Conservation (phyloP, 2,888 invertebrate species). For the Diploptera punctata region DNA sequence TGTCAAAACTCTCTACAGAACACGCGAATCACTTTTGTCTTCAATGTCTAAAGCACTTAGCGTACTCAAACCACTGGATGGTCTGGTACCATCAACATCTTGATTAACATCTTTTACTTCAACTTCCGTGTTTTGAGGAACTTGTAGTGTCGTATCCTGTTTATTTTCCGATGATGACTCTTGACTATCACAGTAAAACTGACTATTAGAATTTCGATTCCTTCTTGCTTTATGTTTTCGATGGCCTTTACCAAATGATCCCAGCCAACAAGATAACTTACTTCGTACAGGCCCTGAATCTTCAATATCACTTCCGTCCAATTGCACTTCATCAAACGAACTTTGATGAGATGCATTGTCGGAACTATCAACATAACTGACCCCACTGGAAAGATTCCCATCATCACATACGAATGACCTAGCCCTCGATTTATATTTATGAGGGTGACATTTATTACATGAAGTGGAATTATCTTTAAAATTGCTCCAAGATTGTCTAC, state of each 20-base stretch:
- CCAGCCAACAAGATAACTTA: slow-evolving; percentile 46
- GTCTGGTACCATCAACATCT: slow-evolving; percentile 19
- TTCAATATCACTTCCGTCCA: neutral
- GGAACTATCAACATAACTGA: slow-evolving; percentile 41
- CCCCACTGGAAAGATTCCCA: slow-evolving; percentile 42
- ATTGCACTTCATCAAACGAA: slow-evolving; percentile 39
- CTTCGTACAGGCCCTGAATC: slow-evolving; percentile 41
- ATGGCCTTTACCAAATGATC: slow-evolving; percentile 51
- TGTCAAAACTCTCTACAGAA: slow-evolving; percentile 45
- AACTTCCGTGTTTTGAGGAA: slow-evolving; percentile 3
- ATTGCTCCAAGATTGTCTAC: slow-evolving; percentile 40
- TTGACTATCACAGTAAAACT: slow-evolving; percentile 44
- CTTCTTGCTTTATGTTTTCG: slow-evolving; percentile 43
- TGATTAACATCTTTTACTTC: slow-evolving; percentile 9
- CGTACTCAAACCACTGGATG: slow-evolving; percentile 36
- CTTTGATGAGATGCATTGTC: slow-evolving; percentile 36
- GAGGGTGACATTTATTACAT: neutral
- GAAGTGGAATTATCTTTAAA: slow-evolving; percentile 30
- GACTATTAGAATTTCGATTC: slow-evolving; percentile 43
- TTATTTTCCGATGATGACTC: neutral
- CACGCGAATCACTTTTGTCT: slow-evolving; percentile 27
- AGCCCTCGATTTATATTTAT: neutral
- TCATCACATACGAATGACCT: slow-evolving; percentile 41
- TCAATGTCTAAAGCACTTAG: slow-evolving; percentile 32
- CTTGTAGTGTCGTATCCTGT: neutral